These are phyloP conservation scores for Neofelis nebulosa DNA, from an alignment of 2,113 vertebrate genomes.

Conservation along the genomic window DNA sequence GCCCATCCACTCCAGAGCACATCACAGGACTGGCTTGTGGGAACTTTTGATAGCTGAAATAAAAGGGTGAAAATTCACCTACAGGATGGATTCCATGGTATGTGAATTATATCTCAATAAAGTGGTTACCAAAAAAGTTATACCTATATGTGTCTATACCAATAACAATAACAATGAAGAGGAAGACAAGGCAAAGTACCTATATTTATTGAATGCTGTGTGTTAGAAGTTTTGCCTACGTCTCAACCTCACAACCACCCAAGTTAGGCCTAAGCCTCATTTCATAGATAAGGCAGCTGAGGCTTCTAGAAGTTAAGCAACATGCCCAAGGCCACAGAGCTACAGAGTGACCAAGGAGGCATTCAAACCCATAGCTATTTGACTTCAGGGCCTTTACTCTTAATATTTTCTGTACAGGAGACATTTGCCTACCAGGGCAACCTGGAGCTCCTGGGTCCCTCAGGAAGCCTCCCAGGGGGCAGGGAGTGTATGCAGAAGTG, in stretches of 20 bases:
- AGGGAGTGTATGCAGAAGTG: not conserved
- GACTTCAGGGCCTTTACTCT: not conserved
- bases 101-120: not conserved
- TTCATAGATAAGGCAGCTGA: not conserved
- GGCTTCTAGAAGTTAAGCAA: not conserved
- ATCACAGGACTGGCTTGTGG: not conserved
- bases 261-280: not conserved
- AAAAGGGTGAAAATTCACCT: not conserved
- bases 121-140: not conserved
- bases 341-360: not conserved
- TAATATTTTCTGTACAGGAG: not conserved
- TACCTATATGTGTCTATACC: not conserved
- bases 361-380: not conserved
- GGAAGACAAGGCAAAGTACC: not conserved
- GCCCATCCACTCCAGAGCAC: not conserved
- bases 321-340: not conserved
- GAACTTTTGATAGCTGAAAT: not conserved
- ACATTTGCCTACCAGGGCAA: not conserved
- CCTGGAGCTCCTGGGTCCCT: not conserved
- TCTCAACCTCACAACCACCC: not conserved
- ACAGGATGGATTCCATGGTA: not conserved
- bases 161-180: not conserved
- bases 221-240: not conserved
- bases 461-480: not conserved
- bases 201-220: not conserved